phyloP scores from a whole-genome alignment of 2,113 vertebrate genomes.

The Pao palembangensis region DNA sequence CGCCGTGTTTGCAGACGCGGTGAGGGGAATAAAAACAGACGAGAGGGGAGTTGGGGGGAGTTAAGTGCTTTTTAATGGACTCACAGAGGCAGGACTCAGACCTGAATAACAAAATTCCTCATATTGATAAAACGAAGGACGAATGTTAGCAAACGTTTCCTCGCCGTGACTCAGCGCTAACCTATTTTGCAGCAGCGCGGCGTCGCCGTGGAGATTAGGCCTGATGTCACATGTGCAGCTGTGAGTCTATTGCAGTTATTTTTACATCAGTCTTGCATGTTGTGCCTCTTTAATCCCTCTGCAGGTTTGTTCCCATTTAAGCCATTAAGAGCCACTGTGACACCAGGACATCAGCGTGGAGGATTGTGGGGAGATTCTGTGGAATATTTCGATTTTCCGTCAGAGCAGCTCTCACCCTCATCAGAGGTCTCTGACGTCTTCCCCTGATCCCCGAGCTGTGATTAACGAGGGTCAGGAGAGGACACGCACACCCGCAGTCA shows the following conservation, averaged over 20 bases:
- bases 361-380: conserved; percentile 19
- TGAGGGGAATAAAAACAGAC: conserved; percentile 30
- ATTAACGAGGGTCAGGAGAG: too few species aligned
- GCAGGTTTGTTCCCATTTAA: conserved; percentile 45
- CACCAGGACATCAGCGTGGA: conserved; percentile 1
- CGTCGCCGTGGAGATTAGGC: conserved; percentile 40
- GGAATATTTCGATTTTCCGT: conserved; percentile 11
- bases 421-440: too few species aligned
- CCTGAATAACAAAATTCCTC: too few species aligned
- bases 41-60: conserved; percentile 4
- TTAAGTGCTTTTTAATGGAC: conserved; percentile 50
- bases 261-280: conserved; percentile 42
- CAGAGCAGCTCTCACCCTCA: too few species aligned
- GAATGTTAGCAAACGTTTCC: background rate
- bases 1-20: conserved; percentile 28
- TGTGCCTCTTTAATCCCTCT: conserved; percentile 54
- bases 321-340: conserved; percentile 54
- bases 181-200: conserved; percentile 30
- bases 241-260: conserved; percentile 38
- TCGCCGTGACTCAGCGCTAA: conserved; percentile 18
- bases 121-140: too few species aligned
- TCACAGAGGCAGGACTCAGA: conserved; percentile 11
- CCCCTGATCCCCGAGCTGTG: too few species aligned
- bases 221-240: conserved; percentile 35
- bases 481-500: too few species aligned